phyloP scores from a whole-genome alignment of 2,797 vertebrate species.

The Neosalanx taihuensis region DNA sequence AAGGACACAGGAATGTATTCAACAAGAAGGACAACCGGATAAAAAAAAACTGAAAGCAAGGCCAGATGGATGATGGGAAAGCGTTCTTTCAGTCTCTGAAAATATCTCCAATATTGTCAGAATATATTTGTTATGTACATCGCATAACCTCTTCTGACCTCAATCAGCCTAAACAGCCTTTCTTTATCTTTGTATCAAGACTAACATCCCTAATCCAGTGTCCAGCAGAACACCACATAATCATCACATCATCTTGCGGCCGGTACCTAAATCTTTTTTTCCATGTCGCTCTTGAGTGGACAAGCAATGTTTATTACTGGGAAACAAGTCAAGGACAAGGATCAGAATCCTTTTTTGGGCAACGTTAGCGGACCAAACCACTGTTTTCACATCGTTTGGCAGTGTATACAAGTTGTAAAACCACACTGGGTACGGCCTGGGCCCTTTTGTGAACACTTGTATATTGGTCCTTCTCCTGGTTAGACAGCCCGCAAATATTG shows the following conservation, averaged over 20 bases:
- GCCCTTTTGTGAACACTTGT: slow-evolving; percentile 74
- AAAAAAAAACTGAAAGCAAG: slow-evolving; percentile 24
- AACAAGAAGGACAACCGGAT: slow-evolving; percentile 26
- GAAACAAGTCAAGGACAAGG: slow-evolving; percentile 73
- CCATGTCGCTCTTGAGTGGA: slow-evolving; percentile 70
- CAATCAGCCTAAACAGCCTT: slow-evolving; percentile 67
- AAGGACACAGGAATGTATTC: slow-evolving; percentile 2
- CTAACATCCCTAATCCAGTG: slow-evolving; percentile 73
- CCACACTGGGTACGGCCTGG: slow-evolving; percentile 46
- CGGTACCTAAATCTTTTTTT: slow-evolving; percentile 72
- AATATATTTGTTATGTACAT: slow-evolving; percentile 66
- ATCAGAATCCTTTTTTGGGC: slow-evolving; percentile 61
- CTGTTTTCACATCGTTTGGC: slow-evolving; percentile 65
- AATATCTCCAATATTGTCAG: slow-evolving; percentile 70
- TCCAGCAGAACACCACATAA: slow-evolving; percentile 68
- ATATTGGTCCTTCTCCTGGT: slow-evolving; percentile 54
- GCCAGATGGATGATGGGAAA: too few species aligned
- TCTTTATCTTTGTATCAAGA: slow-evolving; percentile 61
- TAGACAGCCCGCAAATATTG: slow-evolving; percentile 68
- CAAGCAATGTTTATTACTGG: slow-evolving; percentile 75
- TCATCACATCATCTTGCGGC: slow-evolving; percentile 65
- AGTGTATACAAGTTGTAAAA: slow-evolving; percentile 76
- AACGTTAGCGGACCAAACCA: slow-evolving; percentile 61
- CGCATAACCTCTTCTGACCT: slow-evolving; percentile 67
- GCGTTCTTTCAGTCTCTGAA: slow-evolving; percentile 58